A percentile compares a stretch with the other conserved stretches of the same genome.
phyloP scores from a whole-genome alignment of 2,113 vertebrate genomes.

The Megalops atlanticus region DNA sequence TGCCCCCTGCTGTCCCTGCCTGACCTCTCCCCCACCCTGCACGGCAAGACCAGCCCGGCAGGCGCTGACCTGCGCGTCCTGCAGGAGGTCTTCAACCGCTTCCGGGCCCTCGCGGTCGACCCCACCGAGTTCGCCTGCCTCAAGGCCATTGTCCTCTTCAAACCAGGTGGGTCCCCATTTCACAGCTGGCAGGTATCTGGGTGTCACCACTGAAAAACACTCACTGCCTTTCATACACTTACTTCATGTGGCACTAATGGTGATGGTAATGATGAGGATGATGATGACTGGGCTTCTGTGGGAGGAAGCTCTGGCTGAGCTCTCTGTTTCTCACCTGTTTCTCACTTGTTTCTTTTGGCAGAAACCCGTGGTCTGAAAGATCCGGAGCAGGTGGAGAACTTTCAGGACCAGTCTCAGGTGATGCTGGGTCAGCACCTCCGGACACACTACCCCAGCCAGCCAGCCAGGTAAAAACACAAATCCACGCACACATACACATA shows the following conservation, averaged over 20 bases:
- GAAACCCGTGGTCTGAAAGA: constrained; percentile 93
- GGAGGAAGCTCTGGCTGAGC: not conserved
- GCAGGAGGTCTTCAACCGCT: constrained; percentile 87
- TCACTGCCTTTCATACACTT: not conserved
- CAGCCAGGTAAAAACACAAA: constrained; percentile 79
- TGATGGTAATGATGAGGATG: no score
- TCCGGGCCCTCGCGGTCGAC: constrained; percentile 84
- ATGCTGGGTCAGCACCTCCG: constrained; percentile 94
- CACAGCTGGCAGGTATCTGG: not conserved
- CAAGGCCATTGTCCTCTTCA: constrained; percentile 95
- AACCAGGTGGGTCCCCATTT: constrained; percentile 78
- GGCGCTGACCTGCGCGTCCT: constrained; percentile 75
- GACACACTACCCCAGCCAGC: constrained; percentile 86
- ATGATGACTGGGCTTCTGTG: no score
- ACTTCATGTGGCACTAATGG: not conserved
- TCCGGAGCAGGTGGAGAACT: constrained; percentile 93
- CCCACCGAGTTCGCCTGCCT: constrained; percentile 97
- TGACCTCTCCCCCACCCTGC: constrained; percentile 70
- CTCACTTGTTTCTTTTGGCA: constrained; percentile 56
- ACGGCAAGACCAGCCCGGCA: constrained; percentile 74
- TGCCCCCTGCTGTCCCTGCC: constrained; percentile 86
- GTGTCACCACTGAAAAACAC: not conserved
- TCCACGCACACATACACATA: not conserved
- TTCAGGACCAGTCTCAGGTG: constrained; percentile 96
- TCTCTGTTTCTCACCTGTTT: not conserved